phyloP scores from a whole-genome alignment of 2,797 vertebrate genomes.

The Chelidonichthys spinosus region DNA sequence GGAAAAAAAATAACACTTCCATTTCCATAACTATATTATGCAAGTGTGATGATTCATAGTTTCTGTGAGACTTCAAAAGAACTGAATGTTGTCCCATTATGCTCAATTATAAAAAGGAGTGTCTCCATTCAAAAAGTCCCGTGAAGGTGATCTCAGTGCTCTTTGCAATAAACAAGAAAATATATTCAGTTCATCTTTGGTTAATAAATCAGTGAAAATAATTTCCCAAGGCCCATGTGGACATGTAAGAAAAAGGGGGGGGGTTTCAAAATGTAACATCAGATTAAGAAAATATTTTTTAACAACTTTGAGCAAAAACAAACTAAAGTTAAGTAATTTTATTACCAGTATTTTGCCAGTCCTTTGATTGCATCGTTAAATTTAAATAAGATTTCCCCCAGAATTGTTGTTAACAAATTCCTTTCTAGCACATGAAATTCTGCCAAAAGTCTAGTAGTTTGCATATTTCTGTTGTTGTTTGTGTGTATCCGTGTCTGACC shows the following conservation, averaged over 20 bases:
- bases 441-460: not conserved
- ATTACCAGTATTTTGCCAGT: not conserved
- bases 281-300: not conserved
- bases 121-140: not conserved
- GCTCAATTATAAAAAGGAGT: not conserved
- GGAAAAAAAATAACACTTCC: not conserved
- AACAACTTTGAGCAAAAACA: not conserved
- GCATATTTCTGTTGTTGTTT: not conserved
- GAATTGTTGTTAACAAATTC: not conserved
- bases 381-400: not conserved
- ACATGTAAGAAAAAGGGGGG: too few relatives aligned
- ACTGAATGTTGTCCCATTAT: not conserved
- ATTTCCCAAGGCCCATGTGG: not conserved
- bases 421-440: not conserved
- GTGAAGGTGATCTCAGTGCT: slow-evolving; percentile 2
- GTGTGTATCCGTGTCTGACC: slow-evolving; percentile 56
- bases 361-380: not conserved
- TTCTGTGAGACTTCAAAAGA: slow-evolving; percentile 21
- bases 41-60: slow-evolving; percentile 36
- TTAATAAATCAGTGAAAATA: not conserved
- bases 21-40: slow-evolving; percentile 18
- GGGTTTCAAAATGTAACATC: not conserved
- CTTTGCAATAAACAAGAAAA: not conserved
- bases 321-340: not conserved
- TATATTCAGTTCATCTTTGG: not conserved